phyloP scores from a whole-genome alignment of 2,113 vertebrate genomes.

The Phaethornis superciliosus region DNA sequence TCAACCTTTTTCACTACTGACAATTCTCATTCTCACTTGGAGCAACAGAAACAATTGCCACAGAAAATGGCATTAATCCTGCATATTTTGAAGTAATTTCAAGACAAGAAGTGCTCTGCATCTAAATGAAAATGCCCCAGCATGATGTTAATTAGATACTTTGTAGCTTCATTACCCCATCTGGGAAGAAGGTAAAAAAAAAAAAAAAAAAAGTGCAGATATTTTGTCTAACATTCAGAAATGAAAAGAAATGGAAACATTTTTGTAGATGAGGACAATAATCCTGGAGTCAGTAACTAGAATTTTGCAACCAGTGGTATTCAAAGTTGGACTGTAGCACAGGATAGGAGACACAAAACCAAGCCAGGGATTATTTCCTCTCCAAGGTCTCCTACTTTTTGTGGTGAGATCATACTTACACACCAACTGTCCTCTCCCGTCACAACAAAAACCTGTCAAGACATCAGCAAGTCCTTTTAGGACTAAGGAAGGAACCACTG shows the following conservation, averaged over 20 bases:
- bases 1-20: constrained; percentile 34
- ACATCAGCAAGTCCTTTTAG: background rate
- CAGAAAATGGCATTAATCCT: constrained; percentile 42
- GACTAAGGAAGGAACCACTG: background rate
- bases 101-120: constrained; percentile 33
- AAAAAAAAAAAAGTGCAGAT: background rate
- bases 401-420: background rate
- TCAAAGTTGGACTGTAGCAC: background rate
- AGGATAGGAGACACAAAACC: background rate
- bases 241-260: background rate
- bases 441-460: background rate
- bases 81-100: constrained; percentile 59
- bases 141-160: constrained; percentile 64
- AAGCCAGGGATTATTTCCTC: background rate
- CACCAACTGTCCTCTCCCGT: background rate
- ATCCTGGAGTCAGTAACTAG: background rate
- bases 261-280: background rate
- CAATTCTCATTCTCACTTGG: constrained; percentile 61
- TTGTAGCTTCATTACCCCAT: background rate
- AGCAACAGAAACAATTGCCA: constrained; percentile 17
- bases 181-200: constrained; percentile 22
- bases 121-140: constrained; percentile 58
- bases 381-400: background rate
- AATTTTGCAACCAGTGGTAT: background rate
- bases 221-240: constrained; percentile 3